A percentile compares a stretch with the other conserved stretches of the same genome.
phyloP scores from a whole-genome alignment of 2,797 vertebrate genomes.

The Loriculus beryllinus region DNA sequence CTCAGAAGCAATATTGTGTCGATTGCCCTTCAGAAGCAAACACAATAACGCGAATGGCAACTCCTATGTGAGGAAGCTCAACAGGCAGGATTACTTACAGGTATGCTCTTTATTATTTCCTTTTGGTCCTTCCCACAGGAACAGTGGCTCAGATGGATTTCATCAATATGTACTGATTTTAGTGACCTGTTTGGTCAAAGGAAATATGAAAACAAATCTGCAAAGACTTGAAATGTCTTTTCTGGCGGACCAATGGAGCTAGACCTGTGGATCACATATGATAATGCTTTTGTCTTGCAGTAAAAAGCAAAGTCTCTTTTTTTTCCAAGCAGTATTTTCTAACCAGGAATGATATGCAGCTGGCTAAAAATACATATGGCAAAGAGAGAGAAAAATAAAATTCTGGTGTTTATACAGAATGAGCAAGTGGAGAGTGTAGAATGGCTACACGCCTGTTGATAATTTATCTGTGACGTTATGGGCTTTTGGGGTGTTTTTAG shows the following conservation, averaged over 20 bases:
- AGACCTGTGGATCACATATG: not conserved
- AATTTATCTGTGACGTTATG: not conserved
- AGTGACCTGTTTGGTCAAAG: not conserved
- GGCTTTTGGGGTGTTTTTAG: not conserved
- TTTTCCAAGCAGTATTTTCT: not conserved
- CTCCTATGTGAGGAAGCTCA: fast-evolving
- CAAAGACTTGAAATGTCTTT: not conserved
- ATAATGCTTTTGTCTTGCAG: not conserved
- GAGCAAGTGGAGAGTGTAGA: not conserved
- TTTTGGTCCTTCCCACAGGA: not conserved
- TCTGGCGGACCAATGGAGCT: not conserved
- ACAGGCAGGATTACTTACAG: not conserved
- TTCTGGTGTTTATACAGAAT: not conserved
- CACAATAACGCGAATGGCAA: not conserved
- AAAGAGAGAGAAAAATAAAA: not conserved
- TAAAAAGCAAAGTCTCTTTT: not conserved
- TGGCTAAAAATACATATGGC: not conserved
- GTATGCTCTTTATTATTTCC: not conserved
- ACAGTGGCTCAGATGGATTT: not conserved
- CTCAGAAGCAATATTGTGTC: not conserved
- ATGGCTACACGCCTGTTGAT: not conserved
- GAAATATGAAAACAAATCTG: not conserved
- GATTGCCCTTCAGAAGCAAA: not conserved
- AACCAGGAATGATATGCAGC: not conserved
- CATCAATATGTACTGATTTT: not conserved